A percentile compares a stretch with the other conserved stretches of the same genome.
phyloP scores from a whole-genome alignment of 1,140 invertebrate genomes.

The Apocrypta bakeri region DNA sequence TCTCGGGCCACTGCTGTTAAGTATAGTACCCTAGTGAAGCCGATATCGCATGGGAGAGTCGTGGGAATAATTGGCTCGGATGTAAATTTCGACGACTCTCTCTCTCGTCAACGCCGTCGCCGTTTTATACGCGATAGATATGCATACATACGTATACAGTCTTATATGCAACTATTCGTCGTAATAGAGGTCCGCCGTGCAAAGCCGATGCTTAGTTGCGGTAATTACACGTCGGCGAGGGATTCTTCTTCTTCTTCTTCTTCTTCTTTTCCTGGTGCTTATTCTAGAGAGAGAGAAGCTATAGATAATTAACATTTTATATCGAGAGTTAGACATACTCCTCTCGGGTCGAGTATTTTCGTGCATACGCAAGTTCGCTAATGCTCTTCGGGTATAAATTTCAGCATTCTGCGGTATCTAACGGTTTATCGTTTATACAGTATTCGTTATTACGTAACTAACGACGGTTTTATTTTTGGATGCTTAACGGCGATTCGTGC shows the following conservation, averaged over 20 bases:
- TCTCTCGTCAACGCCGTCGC: too few species aligned
- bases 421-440: neutral
- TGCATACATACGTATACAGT: neutral
- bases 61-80: slow-evolving; percentile 32
- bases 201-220: neutral
- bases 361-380: too few species aligned
- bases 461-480: neutral
- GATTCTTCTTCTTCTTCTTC: neutral
- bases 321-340: neutral
- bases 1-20: neutral
- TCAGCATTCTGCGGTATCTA: neutral
- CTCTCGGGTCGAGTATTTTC: neutral
- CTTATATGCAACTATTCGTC: neutral
- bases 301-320: neutral
- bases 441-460: neutral
- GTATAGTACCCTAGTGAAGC: slow-evolving; percentile 30
- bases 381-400: neutral
- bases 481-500: too few species aligned
- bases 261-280: neutral
- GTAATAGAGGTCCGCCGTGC: neutral
- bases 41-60: neutral
- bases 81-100: neutral
- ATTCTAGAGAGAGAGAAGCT: neutral
- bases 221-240: neutral
- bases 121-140: neutral